Evolutionary conservation across 2,113 vertebrate species (phyloP).

Genomic region (Lipophrys pholis): DNA sequence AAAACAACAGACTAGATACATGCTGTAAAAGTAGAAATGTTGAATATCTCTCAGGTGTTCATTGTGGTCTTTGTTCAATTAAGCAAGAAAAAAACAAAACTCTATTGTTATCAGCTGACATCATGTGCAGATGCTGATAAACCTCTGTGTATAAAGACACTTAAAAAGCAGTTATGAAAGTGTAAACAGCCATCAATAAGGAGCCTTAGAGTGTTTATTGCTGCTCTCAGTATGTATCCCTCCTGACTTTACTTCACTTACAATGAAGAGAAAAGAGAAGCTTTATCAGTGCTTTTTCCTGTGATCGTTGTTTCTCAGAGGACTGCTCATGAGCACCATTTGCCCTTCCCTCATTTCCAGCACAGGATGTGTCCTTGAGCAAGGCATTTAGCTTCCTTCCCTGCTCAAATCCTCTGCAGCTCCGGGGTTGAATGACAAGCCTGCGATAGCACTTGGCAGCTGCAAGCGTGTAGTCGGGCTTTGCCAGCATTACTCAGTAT

Average conservation of each 20-base stretch:
- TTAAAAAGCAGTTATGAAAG: neutral
- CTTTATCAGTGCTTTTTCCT: constrained; percentile 8
- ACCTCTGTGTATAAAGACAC: too few relatives aligned
- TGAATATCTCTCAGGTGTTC: neutral
- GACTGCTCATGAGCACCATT: neutral
- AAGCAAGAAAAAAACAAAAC: too few relatives aligned
- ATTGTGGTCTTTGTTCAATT: neutral
- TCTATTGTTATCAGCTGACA: neutral
- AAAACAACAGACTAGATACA: neutral
- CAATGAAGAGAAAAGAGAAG: neutral
- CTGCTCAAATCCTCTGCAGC: neutral
- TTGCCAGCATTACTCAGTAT: neutral
- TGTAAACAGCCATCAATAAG: constrained; percentile 1
- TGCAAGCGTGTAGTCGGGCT: neutral
- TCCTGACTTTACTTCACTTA: neutral
- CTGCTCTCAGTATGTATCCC: constrained; percentile 1
- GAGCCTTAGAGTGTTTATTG: neutral
- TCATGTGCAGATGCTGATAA: neutral
- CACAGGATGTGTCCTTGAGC: constrained; percentile 17
- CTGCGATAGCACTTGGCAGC: neutral
- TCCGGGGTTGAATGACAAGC: neutral
- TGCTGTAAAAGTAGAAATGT: too few relatives aligned
- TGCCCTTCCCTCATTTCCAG: constrained; percentile 2
- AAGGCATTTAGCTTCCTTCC: constrained; percentile 13
- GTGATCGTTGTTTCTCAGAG: neutral